These are phyloP conservation scores for Drosophila rellima DNA, from an alignment of 2,888 invertebrate genomes.

Conservation along the genomic window DNA sequence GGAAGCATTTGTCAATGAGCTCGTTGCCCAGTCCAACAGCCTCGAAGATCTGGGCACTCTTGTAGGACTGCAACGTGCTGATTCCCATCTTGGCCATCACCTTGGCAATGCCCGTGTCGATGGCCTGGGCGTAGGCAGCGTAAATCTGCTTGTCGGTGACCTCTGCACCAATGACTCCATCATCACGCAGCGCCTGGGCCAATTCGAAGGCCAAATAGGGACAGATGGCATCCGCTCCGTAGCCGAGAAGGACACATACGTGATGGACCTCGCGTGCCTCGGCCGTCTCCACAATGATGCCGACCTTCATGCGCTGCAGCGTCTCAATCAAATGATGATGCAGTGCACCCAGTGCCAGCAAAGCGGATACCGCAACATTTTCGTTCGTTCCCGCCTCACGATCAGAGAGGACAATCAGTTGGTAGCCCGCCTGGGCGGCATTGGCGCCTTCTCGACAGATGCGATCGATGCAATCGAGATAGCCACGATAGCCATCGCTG, in stretches of 20 bases:
- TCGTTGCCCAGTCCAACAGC: constrained; percentile 97
- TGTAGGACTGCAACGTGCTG: constrained; percentile 98
- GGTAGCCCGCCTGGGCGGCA: constrained; percentile 92
- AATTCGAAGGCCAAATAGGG: constrained; percentile 98
- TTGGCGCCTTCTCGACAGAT: constrained; percentile 93
- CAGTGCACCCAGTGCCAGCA: constrained; percentile 95
- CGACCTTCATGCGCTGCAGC: constrained; percentile 97
- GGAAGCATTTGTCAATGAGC: constrained; percentile 97
- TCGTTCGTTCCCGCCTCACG: constrained; percentile 87
- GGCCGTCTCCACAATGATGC: constrained; percentile 97
- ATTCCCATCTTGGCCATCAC: constrained; percentile 99
- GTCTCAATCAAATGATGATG: constrained; percentile 98
- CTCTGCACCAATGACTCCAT: constrained; percentile 92
- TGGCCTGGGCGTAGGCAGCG: constrained; percentile 94
- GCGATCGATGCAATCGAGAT: constrained; percentile 92
- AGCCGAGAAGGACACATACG: constrained; percentile 96
- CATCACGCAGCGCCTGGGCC: constrained; percentile 93
- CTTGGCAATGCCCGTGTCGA: constrained; percentile 95
- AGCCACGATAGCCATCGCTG: constrained; percentile 90
- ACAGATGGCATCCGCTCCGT: constrained; percentile 99
- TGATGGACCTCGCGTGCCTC: constrained; percentile 99
- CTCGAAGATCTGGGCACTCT: constrained; percentile 99
- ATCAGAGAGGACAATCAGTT: constrained; percentile 95
- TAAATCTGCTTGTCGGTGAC: constrained; percentile 93
- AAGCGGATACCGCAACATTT: constrained; percentile 91